These are phyloP conservation scores for Philaenus spumarius DNA, from an alignment of 1,140 invertebrate genomes.

Conservation along the genomic window DNA sequence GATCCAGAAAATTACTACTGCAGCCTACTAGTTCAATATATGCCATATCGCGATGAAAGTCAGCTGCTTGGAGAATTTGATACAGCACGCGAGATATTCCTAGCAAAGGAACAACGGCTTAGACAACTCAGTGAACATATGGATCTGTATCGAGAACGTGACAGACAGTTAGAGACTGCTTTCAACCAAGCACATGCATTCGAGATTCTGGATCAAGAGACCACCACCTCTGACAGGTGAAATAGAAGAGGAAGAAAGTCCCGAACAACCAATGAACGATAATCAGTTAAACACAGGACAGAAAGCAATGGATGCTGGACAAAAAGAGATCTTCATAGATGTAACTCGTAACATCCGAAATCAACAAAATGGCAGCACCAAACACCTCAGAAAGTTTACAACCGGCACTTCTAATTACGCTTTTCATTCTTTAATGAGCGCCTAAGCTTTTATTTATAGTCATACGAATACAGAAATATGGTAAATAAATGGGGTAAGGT, in stretches of 20 bases:
- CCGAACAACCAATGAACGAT: no score
- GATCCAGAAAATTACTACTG: no score
- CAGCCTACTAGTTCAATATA: no score
- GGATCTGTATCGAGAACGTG: no score
- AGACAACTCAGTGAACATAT: conserved; percentile 31
- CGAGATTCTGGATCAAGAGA: conserved; percentile 32
- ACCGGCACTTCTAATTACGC: no score
- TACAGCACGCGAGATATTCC: conserved; percentile 14
- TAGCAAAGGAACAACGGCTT: conserved; percentile 29
- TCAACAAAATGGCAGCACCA: conserved; percentile 21
- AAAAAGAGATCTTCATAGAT: conserved; percentile 25
- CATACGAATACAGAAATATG: no score
- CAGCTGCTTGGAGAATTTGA: conserved; percentile 30
- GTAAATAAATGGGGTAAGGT: no score
- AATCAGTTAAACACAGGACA: conserved; percentile 24
- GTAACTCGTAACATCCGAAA: conserved; percentile 29
- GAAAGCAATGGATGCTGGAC: conserved; percentile 20
- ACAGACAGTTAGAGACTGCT: conserved; percentile 33
- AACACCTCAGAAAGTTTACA: conserved; percentile 24
- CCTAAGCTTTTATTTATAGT: no score
- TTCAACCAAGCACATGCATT: conserved; percentile 34
- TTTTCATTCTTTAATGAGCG: no score
- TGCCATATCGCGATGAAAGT: no score
- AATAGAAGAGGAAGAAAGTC: no score
- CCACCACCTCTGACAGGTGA: no score